Percentiles rank a stretch among this genome's conserved stretches.
phyloP scores from a whole-genome alignment of 2,113 vertebrate species.

The Proterorhinus semilunaris region DNA sequence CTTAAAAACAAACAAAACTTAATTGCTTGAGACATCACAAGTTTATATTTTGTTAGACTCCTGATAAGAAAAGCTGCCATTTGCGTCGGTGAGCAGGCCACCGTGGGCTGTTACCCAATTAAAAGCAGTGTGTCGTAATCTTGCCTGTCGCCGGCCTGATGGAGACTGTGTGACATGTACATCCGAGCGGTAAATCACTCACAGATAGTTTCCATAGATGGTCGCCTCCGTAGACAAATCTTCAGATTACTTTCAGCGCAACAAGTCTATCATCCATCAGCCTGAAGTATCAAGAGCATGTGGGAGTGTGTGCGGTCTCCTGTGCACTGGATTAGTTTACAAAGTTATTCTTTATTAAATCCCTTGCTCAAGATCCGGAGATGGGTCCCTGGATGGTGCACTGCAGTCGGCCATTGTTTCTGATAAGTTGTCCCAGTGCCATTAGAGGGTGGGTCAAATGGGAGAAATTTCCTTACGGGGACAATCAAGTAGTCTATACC shows the following conservation, averaged over 20 bases:
- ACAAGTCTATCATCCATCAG: constrained; percentile 4
- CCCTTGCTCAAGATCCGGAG: not conserved
- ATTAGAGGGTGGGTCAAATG: too few relatives aligned
- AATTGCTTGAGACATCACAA: constrained; percentile 28
- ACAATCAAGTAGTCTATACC: too few relatives aligned
- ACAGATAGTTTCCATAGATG: constrained; percentile 30
- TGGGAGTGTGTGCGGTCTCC: not conserved
- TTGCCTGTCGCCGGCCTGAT: constrained; percentile 41
- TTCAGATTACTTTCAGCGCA: constrained; percentile 33
- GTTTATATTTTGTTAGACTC: constrained; percentile 16
- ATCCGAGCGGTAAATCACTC: constrained; percentile 56
- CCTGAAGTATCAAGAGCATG: not conserved
- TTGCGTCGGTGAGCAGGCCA: constrained; percentile 21
- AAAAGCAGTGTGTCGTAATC: constrained; percentile 63
- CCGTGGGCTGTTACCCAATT: constrained; percentile 48
- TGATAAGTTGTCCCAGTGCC: too few relatives aligned
- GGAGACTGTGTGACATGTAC: constrained; percentile 50
- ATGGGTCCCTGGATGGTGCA: too few relatives aligned
- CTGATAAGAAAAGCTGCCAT: constrained; percentile 9
- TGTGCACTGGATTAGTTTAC: constrained; percentile 1
- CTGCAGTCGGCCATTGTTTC: too few relatives aligned
- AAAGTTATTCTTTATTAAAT: not conserved
- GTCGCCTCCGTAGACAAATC: constrained; percentile 19
- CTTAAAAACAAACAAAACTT: constrained; percentile 5
- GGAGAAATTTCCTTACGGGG: too few relatives aligned